phyloP scores from a whole-genome alignment of 2,797 vertebrate species.

The Coregonus sp. region DNA sequence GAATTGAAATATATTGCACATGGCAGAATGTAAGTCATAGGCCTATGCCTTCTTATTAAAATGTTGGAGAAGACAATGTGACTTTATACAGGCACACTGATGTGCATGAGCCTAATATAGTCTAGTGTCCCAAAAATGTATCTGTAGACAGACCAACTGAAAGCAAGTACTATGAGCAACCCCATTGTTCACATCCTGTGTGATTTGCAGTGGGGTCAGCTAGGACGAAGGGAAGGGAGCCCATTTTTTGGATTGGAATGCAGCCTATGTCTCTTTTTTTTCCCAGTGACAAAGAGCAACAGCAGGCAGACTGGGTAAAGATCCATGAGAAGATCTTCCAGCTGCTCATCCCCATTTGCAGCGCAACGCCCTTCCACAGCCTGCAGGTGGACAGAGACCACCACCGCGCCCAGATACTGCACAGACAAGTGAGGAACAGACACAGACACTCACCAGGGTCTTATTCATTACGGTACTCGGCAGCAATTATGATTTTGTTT shows the following conservation, averaged over 20 bases:
- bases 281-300: conserved; percentile 80
- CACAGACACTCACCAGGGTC: background rate
- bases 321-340: conserved; percentile 87
- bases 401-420: conserved; percentile 62
- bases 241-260: background rate
- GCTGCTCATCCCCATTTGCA: conserved; percentile 80
- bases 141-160: too few relatives aligned
- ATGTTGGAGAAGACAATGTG: background rate
- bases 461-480: background rate
- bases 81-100: background rate
- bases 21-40: background rate
- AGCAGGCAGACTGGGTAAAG: conserved; percentile 83
- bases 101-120: too few relatives aligned
- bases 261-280: background rate
- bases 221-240: background rate
- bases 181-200: too few relatives aligned
- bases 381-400: conserved; percentile 63
- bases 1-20: background rate
- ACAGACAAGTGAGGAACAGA: conserved; percentile 75
- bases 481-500: background rate
- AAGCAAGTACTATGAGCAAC: too few relatives aligned
- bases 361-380: conserved; percentile 55
- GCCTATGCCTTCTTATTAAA: background rate
- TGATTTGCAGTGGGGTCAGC: background rate
- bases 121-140: background rate